Conservation (phyloP, 2,888 invertebrate genomes). For the Mycalesis mineus region DNA sequence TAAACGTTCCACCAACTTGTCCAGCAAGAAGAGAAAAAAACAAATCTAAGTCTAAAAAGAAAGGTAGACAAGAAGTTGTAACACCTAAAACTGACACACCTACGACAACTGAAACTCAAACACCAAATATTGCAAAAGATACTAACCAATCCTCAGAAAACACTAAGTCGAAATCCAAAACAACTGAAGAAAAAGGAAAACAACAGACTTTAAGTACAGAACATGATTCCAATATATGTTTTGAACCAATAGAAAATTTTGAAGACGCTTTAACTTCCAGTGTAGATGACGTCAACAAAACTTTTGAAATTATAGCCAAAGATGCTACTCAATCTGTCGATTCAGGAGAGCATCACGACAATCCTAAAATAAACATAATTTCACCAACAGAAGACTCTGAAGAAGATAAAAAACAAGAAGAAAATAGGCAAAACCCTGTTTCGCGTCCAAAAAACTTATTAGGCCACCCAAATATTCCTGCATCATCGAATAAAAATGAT, state of each 20-base stretch:
- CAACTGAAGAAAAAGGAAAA: slow-evolving; percentile 49
- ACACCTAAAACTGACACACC: slow-evolving; percentile 14
- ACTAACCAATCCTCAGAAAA: slow-evolving; percentile 41
- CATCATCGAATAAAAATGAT: slow-evolving; percentile 71
- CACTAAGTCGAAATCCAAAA: slow-evolving; percentile 38
- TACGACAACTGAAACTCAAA: slow-evolving; percentile 26
- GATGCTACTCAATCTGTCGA: slow-evolving; percentile 38
- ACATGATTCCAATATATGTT: slow-evolving; percentile 31
- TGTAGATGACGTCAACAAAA: slow-evolving; percentile 61
- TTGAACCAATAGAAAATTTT: slow-evolving; percentile 64
- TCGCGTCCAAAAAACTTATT: slow-evolving; percentile 77
- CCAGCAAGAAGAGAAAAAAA: slow-evolving; percentile 62
- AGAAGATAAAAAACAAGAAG: slow-evolving; percentile 35
- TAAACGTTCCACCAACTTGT: slow-evolving; percentile 40
- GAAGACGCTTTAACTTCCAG: slow-evolving; percentile 70
- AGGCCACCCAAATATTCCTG: slow-evolving; percentile 75
- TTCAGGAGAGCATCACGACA: slow-evolving; percentile 36
- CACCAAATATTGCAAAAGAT: slow-evolving; percentile 22
- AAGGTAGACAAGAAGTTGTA: slow-evolving; percentile 50
- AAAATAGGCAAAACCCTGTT: slow-evolving; percentile 45
- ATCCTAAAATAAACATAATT: slow-evolving; percentile 57
- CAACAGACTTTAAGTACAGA: slow-evolving; percentile 39
- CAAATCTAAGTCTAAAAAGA: slow-evolving; percentile 62
- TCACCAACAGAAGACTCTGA: slow-evolving; percentile 50
- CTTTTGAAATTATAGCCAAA: slow-evolving; percentile 63